phyloP scores from a whole-genome alignment of 2,888 invertebrate genomes.

The Volucella bombylans region DNA sequence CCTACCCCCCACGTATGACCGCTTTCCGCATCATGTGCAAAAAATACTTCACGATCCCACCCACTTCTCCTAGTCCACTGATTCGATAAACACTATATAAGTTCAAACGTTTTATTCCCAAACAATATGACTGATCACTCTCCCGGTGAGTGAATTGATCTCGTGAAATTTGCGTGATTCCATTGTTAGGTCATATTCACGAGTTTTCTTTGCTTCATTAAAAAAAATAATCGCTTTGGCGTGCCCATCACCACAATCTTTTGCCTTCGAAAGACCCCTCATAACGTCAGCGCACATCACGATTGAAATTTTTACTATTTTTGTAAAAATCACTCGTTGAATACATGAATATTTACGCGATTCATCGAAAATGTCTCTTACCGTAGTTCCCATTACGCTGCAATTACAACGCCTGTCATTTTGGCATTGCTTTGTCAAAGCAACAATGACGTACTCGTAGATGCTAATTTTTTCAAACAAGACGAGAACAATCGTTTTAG shows the following conservation, averaged over 20 bases:
- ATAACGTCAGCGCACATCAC: slow-evolving; percentile 49
- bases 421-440: slow-evolving; percentile 27
- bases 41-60: not conserved
- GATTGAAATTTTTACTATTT: slow-evolving; percentile 55
- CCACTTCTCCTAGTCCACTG: not conserved
- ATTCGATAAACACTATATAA: not conserved
- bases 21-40: too few species aligned
- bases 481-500: slow-evolving; percentile 25
- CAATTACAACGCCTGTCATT: not conserved
- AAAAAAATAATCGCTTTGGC: slow-evolving; percentile 39
- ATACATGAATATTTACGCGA: slow-evolving; percentile 79
- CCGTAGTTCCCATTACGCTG: slow-evolving; percentile 11
- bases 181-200: slow-evolving; percentile 56
- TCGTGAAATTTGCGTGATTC: slow-evolving; percentile 64
- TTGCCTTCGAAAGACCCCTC: slow-evolving; percentile 35
- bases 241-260: slow-evolving; percentile 17
- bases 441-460: slow-evolving; percentile 42
- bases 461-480: slow-evolving; percentile 11
- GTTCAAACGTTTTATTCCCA: not conserved
- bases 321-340: slow-evolving; percentile 78
- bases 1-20: too few species aligned
- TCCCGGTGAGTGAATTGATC: slow-evolving; percentile 51
- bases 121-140: slow-evolving; percentile 45
- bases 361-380: slow-evolving; percentile 25
- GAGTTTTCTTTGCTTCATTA: slow-evolving; percentile 37